Percentiles rank a stretch among this genome's conserved stretches.
These are phyloP conservation scores for Nemapogon koenigi DNA, from an alignment of 2,888 invertebrate genomes.

Conservation along the genomic window DNA sequence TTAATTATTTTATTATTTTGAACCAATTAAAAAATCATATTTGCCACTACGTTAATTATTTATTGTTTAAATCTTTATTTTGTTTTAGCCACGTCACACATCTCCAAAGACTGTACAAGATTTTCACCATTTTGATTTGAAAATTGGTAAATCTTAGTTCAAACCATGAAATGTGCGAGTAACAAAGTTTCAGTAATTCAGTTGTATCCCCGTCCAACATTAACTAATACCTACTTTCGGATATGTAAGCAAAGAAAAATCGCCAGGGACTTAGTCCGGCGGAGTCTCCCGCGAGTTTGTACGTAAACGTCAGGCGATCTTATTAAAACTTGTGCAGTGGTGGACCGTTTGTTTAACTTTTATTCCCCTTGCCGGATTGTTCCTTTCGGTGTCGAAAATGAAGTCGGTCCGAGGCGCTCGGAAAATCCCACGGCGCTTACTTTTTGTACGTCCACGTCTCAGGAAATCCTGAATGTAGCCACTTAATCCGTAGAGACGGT, in stretches of 20 bases:
- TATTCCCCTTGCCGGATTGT: slow-evolving; percentile 15
- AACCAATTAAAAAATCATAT: too few species aligned
- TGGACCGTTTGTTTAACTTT: slow-evolving; percentile 24
- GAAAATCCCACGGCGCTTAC: slow-evolving; percentile 11
- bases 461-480: slow-evolving; percentile 11
- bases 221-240: too few species aligned
- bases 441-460: slow-evolving; percentile 11
- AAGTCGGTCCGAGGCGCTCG: slow-evolving; percentile 9
- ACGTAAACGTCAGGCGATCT: slow-evolving; percentile 18
- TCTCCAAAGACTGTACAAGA: too few species aligned
- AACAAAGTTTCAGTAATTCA: too few species aligned
- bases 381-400: slow-evolving; percentile 11
- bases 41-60: too few species aligned
- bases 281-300: slow-evolving; percentile 1
- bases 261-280: neutral
- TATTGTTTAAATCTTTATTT: too few species aligned
- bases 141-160: too few species aligned
- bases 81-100: too few species aligned
- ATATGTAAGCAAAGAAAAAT: slow-evolving; percentile 1
- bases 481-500: slow-evolving; percentile 12
- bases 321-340: slow-evolving; percentile 27
- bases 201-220: too few species aligned
- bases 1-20: too few species aligned
- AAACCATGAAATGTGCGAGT: too few species aligned
- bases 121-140: too few species aligned